Evolutionary conservation across 2,888 invertebrate genomes (phyloP), one percentile per base, ranked within the genome.

Genomic region (Orthosia incerta): DNA sequence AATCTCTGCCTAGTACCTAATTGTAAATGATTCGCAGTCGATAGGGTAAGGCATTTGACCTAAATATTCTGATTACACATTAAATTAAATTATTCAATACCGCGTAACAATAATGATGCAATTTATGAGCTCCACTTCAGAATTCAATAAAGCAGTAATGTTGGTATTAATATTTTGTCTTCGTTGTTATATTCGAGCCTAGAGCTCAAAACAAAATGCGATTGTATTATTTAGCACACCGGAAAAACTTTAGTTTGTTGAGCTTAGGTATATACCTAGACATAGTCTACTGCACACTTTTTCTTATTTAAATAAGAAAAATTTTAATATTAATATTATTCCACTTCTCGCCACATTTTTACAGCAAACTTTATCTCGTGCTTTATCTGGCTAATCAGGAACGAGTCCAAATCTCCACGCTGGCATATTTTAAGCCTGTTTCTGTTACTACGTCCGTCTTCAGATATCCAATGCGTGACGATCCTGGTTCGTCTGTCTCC

Each of bases 61-160:
- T 78, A 65, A 85, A 84, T 84, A 73, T 23, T 64, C 71, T 46
- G 23, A 59, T n/a, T 74, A 61, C 31, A 75, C 46, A 74, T 80
- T 81, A 51, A 61, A 76, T 85, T 81, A 70, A 83, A 83, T 75
- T 76, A 76, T 79, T 75, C 79, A 70, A 79, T 68, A 67, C 60
- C 39, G 66, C 62, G 60, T 69, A 74, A 78, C 69, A 81, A 78
- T 76, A 80, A 64, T 56, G 51, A 3, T 69, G 31, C 65, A 74
- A 84, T 82, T 83, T 74, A 83, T 79, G 62, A 75, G 55, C 51
- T 78, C 15, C 15, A 60, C 26, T 45, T 73, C n/a, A 39, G 50
- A 73, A 77, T 79, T 53, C 65, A 61, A 66, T 74, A 45, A 57
- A 45, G 48, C 53, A 72, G 55, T 73, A 55, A 76, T 26, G 15